Conservation (phyloP, 2,113 vertebrate genomes). For the Gallinago undulata region DNA sequence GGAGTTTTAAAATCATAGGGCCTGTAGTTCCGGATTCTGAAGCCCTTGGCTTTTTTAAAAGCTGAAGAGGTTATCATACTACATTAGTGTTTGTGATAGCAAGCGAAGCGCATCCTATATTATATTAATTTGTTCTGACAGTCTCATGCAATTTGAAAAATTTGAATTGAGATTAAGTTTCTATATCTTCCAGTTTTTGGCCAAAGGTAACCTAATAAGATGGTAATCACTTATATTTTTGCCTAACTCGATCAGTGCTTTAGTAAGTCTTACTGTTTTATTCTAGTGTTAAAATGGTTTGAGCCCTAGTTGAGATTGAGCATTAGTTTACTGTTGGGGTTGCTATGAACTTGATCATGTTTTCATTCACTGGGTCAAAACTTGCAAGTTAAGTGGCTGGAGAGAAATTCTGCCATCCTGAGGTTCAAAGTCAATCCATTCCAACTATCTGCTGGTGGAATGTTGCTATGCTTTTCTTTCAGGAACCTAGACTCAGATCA, state of each 20-base stretch:
- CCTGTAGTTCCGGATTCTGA: not conserved
- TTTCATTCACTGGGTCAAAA: not conserved
- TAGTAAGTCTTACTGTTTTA: not conserved
- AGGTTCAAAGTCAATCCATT: not conserved
- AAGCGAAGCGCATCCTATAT: not conserved
- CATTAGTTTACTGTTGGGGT: not conserved
- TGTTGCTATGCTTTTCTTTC: not conserved
- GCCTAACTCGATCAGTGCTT: not conserved
- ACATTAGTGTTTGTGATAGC: not conserved
- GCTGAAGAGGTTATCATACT: not conserved
- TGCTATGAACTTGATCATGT: not conserved
- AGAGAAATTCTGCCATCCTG: not conserved
- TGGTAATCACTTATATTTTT: not conserved
- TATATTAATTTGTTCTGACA: not conserved
- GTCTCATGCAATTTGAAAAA: not conserved
- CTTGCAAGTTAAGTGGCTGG: not conserved
- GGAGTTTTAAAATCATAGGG: not conserved
- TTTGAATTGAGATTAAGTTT: not conserved
- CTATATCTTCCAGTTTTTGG: not conserved
- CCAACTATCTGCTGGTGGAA: not conserved
- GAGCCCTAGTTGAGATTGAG: not conserved
- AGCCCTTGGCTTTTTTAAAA: not conserved
- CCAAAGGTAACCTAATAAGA: not conserved
- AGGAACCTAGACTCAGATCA: not conserved
- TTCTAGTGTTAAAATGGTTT: not conserved